These are phyloP conservation scores for Bolinopsis microptera DNA, from an alignment of 37 sponge, comb jelly and placozoan species.

Conservation along the genomic window DNA sequence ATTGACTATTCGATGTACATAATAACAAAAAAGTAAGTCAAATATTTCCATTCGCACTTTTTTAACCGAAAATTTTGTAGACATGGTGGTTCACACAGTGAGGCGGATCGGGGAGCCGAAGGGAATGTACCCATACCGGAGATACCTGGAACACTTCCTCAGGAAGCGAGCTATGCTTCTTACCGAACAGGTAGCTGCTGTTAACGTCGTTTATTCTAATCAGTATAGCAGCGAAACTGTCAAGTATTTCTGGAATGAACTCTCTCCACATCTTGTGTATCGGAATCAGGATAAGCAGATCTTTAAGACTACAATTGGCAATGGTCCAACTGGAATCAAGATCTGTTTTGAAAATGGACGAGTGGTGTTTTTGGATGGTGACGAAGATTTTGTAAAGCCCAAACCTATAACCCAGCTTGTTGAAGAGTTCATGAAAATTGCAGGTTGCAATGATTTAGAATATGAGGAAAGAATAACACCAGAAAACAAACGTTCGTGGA, in stretches of 20 bases:
- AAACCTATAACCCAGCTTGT: slow-evolving; percentile 50
- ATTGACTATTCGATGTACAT: no score
- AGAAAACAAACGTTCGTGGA: not conserved
- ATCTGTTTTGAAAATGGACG: not conserved
- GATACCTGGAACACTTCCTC: slow-evolving; percentile 53
- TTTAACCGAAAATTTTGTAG: no score
- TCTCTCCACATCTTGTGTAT: slow-evolving; percentile 28
- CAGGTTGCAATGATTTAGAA: slow-evolving; percentile 27
- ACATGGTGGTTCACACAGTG: slow-evolving; percentile 14
- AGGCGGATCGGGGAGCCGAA: not conserved
- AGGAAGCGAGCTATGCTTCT: slow-evolving; percentile 51
- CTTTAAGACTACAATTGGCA: not conserved
- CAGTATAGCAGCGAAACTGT: not conserved
- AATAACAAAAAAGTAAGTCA: no score
- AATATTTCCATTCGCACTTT: no score
- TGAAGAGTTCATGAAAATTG: slow-evolving; percentile 20
- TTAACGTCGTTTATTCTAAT: slow-evolving; percentile 29
- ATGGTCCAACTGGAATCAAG: not conserved
- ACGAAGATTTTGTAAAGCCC: not conserved
- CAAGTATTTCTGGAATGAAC: slow-evolving; percentile 46
- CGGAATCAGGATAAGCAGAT: slow-evolving; percentile 47
- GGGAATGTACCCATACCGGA: slow-evolving; percentile 60
- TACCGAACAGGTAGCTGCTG: slow-evolving; percentile 14
- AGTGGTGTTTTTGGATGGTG: not conserved
- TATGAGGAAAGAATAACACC: not conserved